Evolutionary conservation across 2,113 vertebrate genomes (phyloP).

Genomic region (Eptesicus fuscus): DNA sequence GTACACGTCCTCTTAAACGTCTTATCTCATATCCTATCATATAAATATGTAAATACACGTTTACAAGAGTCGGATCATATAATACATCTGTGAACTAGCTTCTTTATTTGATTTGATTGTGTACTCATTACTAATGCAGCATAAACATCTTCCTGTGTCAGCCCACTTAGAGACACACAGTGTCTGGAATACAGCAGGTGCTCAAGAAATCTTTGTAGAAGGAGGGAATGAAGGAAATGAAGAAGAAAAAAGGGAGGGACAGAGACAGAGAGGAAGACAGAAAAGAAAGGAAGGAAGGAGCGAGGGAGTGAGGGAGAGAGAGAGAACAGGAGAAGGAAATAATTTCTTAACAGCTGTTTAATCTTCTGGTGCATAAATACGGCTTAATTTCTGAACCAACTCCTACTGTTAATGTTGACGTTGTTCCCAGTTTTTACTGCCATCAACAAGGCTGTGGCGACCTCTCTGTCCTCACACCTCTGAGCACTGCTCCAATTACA

Average conservation of each 20-base stretch:
- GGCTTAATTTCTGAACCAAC: neutral
- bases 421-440: neutral
- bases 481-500: neutral
- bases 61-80: neutral
- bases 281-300: fast-evolving
- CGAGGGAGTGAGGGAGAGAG: fast-evolving
- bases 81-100: neutral
- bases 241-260: too few relatives aligned
- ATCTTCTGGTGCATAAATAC: neutral
- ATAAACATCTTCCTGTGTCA: neutral
- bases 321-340: neutral
- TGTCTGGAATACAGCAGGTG: neutral
- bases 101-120: constrained; percentile 30
- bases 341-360: neutral
- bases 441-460: fast-evolving
- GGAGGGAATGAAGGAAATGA: neutral
- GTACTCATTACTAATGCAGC: constrained; percentile 12
- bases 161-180: neutral
- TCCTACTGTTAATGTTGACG: neutral
- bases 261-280: neutral
- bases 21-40: neutral
- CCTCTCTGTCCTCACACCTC: neutral
- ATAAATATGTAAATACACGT: neutral
- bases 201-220: neutral
- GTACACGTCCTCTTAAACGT: neutral